Conservation (phyloP, 2,113 vertebrate species). For the Jacana jacana region DNA sequence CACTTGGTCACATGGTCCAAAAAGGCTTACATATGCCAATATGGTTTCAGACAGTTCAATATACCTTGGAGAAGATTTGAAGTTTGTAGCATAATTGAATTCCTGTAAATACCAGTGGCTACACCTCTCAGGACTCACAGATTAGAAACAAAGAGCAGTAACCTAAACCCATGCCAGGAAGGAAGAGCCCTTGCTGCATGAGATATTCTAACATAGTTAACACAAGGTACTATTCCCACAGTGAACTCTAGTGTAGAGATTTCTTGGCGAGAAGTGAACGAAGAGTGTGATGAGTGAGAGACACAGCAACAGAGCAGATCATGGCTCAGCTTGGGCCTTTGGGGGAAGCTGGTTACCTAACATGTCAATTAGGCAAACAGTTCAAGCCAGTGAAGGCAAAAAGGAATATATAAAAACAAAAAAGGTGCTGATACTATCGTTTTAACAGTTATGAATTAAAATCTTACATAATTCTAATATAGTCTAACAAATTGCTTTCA, state of each 20-base stretch:
- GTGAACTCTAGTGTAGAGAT: not conserved
- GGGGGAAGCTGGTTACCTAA: not conserved
- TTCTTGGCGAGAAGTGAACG: not conserved
- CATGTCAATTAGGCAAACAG: not conserved
- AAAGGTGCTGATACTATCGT: not conserved
- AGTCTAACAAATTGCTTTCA: not conserved
- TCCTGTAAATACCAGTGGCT: not conserved
- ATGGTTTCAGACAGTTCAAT: not conserved
- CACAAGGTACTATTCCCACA: not conserved
- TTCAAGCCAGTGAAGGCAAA: not conserved
- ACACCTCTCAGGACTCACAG: not conserved
- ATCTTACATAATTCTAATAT: not conserved
- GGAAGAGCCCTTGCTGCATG: rapidly evolving
- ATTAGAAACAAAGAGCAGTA: not conserved
- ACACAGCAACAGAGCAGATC: not conserved
- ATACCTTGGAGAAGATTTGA: not conserved
- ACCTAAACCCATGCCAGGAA: not conserved
- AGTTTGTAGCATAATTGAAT: not conserved
- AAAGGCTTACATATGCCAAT: not conserved
- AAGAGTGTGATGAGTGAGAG: not conserved
- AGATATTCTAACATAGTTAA: not conserved
- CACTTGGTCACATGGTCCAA: not conserved
- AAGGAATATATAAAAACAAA: not conserved
- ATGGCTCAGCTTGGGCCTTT: not conserved
- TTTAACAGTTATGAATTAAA: not conserved